Evolutionary conservation across 2,797 vertebrate species (phyloP), one percentile per base, ranked within the genome.

Genomic region (Carcharodon carcharias): DNA sequence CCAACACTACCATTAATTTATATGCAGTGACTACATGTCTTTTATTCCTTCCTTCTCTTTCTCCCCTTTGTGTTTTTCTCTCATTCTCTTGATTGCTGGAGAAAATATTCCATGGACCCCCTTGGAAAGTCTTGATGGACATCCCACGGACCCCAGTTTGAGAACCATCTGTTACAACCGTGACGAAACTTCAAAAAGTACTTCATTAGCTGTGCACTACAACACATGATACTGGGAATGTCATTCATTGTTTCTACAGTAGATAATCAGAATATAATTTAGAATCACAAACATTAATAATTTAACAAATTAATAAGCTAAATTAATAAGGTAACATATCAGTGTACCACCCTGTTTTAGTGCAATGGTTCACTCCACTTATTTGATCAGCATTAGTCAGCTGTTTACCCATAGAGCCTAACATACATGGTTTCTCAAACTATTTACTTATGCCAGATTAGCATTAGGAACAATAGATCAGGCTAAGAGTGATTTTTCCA

Each of bases 261-360:
- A 35, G 31, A 40, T 14, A 50, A 40, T 85, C 40, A 26, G 4
- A 89, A 93, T 9, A 1, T 40, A 93, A 65, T 93, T 93, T 65
- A 65, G n/a, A 65, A 93, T 40, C 35, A 65, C 61, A 65, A 93
- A 63, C 35, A 93, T 93, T 65, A 93, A 63, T 93, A 63, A 92
- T 93, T 40, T 58, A 93, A 93, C 45, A 50, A 50, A 50, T 50
- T 50, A 50, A 50, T 50, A 50, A 50, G 45, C 45, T 50, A 50
- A 50, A 50, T 50, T 50, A 50, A 50, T 50, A 50, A 50, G 45
- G 45, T 50, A 50, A 50, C 45, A 91, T 35, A 58, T 58, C 56
- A 35, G 14, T 61, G 54, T 45, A 82, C 5, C 40, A 45, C 6
- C 80, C 80, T 85, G 16, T 45, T 45, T 4, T 45, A 85, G 11